Base-by-base conservation (phyloP, 2,113 vertebrate genomes). In the Connochaetes taurinus region DNA sequence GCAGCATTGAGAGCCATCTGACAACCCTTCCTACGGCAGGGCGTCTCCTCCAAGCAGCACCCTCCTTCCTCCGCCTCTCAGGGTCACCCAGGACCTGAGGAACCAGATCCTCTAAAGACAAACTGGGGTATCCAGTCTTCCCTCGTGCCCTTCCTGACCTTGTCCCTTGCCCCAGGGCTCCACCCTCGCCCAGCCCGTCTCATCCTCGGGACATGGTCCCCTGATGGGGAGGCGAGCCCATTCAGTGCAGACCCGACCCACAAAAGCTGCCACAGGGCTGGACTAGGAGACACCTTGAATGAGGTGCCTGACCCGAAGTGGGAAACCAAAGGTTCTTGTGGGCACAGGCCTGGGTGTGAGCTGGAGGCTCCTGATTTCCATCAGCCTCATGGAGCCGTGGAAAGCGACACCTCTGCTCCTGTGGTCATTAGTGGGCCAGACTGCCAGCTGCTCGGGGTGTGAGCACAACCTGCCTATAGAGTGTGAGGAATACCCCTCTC, bases 241-340 rank as follows among this genome's bases (percentile, higher is more conserved):
- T 62, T 55, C 21, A 43, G 76, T 0, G 8, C 21, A 83, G 16
- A 87, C 50, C 6, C 15, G 23, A 78, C 82, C 6, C 52, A 52
- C 53, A 40, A 55, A 19, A 45, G 64, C 83, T 27, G 27, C 64
- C 17, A 0, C 1, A 43, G 78, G 58, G 55, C 62, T 67, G 47
- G 16, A n/a, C 17, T 0, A 58, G n/a, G 67, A 67, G 58, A 47
- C 25, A 40, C 10, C 0, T 8, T 31, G 4, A 5, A 4, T 9
- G 55, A 45, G 47, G 33, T 2, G 43, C 25, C 33, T 58, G 27
- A 45, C 7, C 1, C 4, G 3, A 45, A 36, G 27, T 29, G 25
- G 50, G 40, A 57, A 52, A 33, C 36, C 16, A 80, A 83, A 47
- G 10, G 8, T n/a, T 23, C 43, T n/a, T 31, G 15, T 3, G 33